Percentiles rank a stretch among this genome's conserved stretches.
phyloP scores from a whole-genome alignment of 2,888 invertebrate genomes.

The Aporophyla nigra region DNA sequence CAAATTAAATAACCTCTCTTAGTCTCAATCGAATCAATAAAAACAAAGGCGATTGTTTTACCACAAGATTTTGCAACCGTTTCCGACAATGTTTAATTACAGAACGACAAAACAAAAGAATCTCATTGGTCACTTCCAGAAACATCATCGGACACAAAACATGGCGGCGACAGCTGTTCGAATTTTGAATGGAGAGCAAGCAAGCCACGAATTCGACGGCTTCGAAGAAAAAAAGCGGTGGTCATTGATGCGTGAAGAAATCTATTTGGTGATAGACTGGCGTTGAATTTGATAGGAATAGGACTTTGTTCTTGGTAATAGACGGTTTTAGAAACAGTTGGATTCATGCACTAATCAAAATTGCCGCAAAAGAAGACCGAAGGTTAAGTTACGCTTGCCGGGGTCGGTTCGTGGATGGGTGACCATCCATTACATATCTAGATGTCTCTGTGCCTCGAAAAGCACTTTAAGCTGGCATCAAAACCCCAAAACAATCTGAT shows the following conservation, averaged over 20 bases:
- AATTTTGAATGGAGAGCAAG: slow-evolving; percentile 74
- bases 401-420: no score
- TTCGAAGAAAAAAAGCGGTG: slow-evolving; percentile 65
- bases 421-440: no score
- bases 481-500: no score
- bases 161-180: slow-evolving; percentile 72
- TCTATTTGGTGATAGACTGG: slow-evolving; percentile 33
- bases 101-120: slow-evolving; percentile 54
- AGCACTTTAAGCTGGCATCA: no score
- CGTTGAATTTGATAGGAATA: slow-evolving; percentile 14
- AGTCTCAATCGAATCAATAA: slow-evolving; percentile 42
- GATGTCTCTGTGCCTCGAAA: no score
- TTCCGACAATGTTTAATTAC: slow-evolving; percentile 43
- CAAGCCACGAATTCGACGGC: slow-evolving; percentile 68
- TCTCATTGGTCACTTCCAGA: slow-evolving; percentile 57
- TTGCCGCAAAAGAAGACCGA: no score
- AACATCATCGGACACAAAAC: slow-evolving; percentile 41
- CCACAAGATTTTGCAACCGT: slow-evolving; percentile 44
- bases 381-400: no score
- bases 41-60: slow-evolving; percentile 62
- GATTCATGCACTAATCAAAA: no score
- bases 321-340: not conserved
- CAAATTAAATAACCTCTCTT: slow-evolving; percentile 8
- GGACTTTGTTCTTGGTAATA: not conserved
- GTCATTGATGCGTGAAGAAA: slow-evolving; percentile 62